These are phyloP conservation scores for Menidia beryllina DNA, from an alignment of 2,113 vertebrate genomes.

Conservation along the genomic window DNA sequence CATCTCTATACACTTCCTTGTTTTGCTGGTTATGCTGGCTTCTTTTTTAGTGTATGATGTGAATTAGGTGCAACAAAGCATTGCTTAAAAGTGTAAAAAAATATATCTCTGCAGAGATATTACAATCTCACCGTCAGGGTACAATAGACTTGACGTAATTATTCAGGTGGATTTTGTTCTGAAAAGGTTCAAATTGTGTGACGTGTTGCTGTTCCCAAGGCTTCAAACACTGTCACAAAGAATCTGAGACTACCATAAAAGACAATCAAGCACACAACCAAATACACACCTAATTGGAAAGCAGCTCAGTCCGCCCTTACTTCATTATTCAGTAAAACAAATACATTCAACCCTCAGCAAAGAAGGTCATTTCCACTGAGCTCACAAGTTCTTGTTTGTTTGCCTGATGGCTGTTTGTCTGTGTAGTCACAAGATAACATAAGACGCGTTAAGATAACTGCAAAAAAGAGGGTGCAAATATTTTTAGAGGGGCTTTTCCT, in stretches of 20 bases:
- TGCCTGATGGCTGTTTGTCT: slow-evolving; percentile 61
- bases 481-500: slow-evolving; percentile 29
- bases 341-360: slow-evolving; percentile 39
- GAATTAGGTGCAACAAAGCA: neutral
- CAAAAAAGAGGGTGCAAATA: slow-evolving; percentile 56
- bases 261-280: slow-evolving; percentile 39
- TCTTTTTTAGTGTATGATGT: neutral
- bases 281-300: slow-evolving; percentile 37
- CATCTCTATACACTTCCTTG: neutral
- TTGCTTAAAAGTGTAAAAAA: neutral
- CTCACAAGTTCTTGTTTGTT: slow-evolving; percentile 48
- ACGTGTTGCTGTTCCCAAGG: slow-evolving; percentile 18
- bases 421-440: slow-evolving; percentile 59
- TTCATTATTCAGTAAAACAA: slow-evolving; percentile 51
- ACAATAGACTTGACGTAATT: neutral
- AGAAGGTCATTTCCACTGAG: slow-evolving; percentile 41
- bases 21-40: neutral
- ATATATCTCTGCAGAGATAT: neutral
- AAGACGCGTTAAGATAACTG: slow-evolving; percentile 39
- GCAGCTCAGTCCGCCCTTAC: slow-evolving; percentile 6
- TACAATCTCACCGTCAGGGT: neutral
- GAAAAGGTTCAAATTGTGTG: slow-evolving; percentile 9
- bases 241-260: slow-evolving; percentile 39
- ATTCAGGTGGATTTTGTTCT: neutral
- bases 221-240: slow-evolving; percentile 35